phyloP scores from a whole-genome alignment of 1,140 invertebrate genomes.

The Sinonovacula constricta region DNA sequence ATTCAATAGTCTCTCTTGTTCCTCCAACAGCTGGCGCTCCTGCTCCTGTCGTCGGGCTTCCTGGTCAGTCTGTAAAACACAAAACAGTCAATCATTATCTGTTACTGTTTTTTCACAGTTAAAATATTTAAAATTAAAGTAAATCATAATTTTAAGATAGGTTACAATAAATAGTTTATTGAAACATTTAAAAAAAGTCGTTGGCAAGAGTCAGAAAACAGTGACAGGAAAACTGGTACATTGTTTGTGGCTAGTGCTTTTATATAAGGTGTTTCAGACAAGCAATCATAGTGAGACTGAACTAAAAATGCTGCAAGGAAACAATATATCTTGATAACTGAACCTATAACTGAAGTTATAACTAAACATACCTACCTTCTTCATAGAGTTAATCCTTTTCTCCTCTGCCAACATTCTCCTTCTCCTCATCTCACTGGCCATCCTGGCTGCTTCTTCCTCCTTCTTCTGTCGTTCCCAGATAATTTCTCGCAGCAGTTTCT shows the following conservation, averaged over 20 bases:
- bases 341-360: no score
- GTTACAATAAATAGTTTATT: no score
- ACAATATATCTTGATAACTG: not conserved
- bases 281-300: not conserved
- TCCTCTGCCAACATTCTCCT: slow-evolving; percentile 36
- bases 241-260: no score
- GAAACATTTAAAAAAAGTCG: no score
- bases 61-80: slow-evolving; percentile 21
- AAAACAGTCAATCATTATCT: no score
- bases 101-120: no score
- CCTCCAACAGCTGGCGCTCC: slow-evolving; percentile 27
- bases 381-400: slow-evolving; percentile 36
- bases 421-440: slow-evolving; percentile 40
- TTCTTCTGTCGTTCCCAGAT: slow-evolving; percentile 49
- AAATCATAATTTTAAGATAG: no score
- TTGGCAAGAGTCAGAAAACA: no score
- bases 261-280: not conserved
- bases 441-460: slow-evolving; percentile 33
- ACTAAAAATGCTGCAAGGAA: not conserved
- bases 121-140: no score
- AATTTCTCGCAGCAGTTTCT: slow-evolving; percentile 32
- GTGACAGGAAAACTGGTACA: no score
- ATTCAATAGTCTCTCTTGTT: slow-evolving; percentile 41
- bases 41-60: slow-evolving; percentile 13
- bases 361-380: slow-evolving; percentile 45